phyloP scores from a whole-genome alignment of 2,113 vertebrate genomes.

The Sorex araneus region DNA sequence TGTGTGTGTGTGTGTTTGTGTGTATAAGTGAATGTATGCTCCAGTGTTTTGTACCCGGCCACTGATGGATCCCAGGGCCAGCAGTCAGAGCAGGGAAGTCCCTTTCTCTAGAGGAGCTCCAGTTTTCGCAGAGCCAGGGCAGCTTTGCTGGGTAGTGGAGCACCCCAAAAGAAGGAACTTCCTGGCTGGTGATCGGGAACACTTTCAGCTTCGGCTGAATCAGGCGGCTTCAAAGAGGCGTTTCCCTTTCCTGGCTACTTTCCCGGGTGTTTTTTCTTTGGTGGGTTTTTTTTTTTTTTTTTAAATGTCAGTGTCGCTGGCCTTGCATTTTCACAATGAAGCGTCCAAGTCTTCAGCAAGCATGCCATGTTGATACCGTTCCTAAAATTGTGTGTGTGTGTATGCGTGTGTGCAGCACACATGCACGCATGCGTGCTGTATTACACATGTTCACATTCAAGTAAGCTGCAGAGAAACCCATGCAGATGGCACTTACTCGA shows the following conservation, averaged over 20 bases:
- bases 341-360: conserved; percentile 40
- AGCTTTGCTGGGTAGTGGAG: conserved; percentile 46
- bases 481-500: conserved; percentile 54
- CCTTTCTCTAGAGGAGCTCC: conserved; percentile 35
- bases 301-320: conserved; percentile 41
- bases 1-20: conserved; percentile 15
- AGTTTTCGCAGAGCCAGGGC: conserved; percentile 23
- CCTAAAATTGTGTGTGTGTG: conserved; percentile 8
- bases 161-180: conserved; percentile 65
- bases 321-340: conserved; percentile 41
- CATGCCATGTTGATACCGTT: conserved; percentile 20
- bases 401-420: not conserved
- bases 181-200: conserved; percentile 55
- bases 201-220: conserved; percentile 50
- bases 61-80: not conserved
- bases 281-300: conserved; percentile 33
- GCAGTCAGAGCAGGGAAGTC: conserved; percentile 32
- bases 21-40: not conserved
- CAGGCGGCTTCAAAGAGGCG: conserved; percentile 67
- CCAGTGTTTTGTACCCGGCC: conserved; percentile 33
- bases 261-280: conserved; percentile 47
- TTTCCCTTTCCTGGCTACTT: conserved; percentile 64
- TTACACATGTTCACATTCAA: not conserved
- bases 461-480: conserved; percentile 46
- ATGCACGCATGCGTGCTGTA: not conserved